Evolutionary conservation across 2,888 invertebrate genomes (phyloP), one percentile per base, ranked within the genome.

Genomic region (Phlogophora meticulosa): DNA sequence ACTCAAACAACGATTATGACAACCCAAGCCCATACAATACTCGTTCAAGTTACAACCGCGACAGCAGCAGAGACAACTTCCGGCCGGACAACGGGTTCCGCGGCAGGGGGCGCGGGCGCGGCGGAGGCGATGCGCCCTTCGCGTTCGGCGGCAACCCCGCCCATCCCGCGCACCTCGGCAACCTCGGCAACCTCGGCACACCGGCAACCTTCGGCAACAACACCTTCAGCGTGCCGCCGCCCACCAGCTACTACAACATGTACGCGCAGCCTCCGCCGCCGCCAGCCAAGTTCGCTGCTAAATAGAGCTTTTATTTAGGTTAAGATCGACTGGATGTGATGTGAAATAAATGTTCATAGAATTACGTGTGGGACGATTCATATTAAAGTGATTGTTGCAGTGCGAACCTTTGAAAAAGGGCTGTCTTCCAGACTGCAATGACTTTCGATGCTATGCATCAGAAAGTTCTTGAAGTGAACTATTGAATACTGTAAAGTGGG

Each of bases 211-310:
- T n/a, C n/a, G n/a, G n/a, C n/a, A n/a, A n/a, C n/a, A n/a, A n/a
- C 22, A 64, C 67, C 58, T 90, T 83, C 84, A 80, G 66, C 52
- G 85, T 87, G 3, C 88, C 93, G 0, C 90, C 92, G 0, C 94
- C 93, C 3, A 91, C 90, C 2, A 91, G 89, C 78, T 94, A 93
- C 78, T 95, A 95, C 80, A 94, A 94, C 68, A 94, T 95, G 94
- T 95, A 95, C 63, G 81, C 93, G 0, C 93, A 93, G 56, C 95
- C 94, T 0, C 94, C 93, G 0, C 93, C 92, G 0, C 91, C 93
- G 0, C 91, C 91, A 2, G 85, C 81, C 13, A 80, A 88, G 61
- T 88, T 84, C 55, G 81, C 40, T 17, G 84, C 86, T 56, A 88
- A 89, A 75, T 88, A 85, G 77, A 69, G n/a, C 1, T 34, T 58